phyloP scores from a whole-genome alignment of 2,797 vertebrate species.

The Sebastes reedi region DNA sequence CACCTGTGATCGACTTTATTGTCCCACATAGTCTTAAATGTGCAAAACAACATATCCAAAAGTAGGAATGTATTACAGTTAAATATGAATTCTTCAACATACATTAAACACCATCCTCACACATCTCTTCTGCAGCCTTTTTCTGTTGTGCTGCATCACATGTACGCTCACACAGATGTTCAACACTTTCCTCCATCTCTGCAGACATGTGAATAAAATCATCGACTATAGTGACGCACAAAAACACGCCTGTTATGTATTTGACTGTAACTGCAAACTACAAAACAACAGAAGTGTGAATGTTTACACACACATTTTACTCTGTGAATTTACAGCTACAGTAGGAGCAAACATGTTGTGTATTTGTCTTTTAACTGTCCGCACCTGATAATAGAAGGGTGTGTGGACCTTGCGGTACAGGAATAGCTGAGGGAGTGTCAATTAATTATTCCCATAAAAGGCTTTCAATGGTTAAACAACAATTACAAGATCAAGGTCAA shows the following conservation, averaged over 20 bases:
- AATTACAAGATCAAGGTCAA: not conserved
- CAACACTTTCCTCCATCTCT: not conserved
- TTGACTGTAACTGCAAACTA: not conserved
- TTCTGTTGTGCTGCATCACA: not conserved
- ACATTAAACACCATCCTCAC: not conserved
- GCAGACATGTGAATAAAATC: constrained; percentile 5
- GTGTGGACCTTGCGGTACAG: not conserved
- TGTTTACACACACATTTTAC: not conserved
- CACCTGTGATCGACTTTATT: not conserved
- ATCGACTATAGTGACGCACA: not conserved
- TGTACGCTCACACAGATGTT: constrained; percentile 3
- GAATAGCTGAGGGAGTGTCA: not conserved
- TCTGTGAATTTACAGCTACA: not conserved
- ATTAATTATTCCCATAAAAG: not conserved
- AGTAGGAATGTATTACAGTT: not conserved
- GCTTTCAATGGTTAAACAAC: not conserved
- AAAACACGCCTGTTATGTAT: not conserved
- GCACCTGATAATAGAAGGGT: not conserved
- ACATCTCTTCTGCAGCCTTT: not conserved
- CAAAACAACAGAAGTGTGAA: not conserved
- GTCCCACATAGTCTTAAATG: not conserved
- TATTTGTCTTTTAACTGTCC: not conserved
- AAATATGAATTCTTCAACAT: not conserved
- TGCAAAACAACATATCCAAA: not conserved
- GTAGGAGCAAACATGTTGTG: not conserved